Percentiles rank a stretch among this genome's conserved stretches.
These are phyloP conservation scores for Heliconius aoede DNA, from an alignment of 2,888 invertebrate species.

Conservation along the genomic window DNA sequence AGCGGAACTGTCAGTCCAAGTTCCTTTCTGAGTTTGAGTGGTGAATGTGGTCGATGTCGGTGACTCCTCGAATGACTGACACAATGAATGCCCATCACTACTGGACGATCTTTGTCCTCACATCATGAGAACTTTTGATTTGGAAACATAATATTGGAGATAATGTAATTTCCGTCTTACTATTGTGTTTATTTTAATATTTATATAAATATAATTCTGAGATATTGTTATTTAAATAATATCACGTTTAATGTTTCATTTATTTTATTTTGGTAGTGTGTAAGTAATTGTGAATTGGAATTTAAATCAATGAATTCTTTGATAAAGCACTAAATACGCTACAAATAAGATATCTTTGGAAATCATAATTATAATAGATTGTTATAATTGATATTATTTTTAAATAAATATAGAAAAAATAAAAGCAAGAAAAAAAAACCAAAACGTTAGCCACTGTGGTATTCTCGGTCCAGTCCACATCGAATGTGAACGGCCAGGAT, in stretches of 20 bases:
- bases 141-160: constrained; percentile 19
- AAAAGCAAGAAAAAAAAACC: not conserved
- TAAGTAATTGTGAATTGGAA: too few species aligned
- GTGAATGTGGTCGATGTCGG: constrained; percentile 41
- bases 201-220: not conserved
- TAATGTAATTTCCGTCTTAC: constrained; percentile 7
- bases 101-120: constrained; percentile 33
- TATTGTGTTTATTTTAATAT: not conserved
- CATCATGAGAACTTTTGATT: constrained; percentile 16
- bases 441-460: not conserved
- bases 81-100: constrained; percentile 45
- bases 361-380: too few species aligned
- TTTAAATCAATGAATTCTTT: too few species aligned
- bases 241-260: not conserved
- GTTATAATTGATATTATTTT: not conserved
- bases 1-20: constrained; percentile 32
- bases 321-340: too few species aligned
- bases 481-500: constrained; percentile 52
- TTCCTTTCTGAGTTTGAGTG: constrained; percentile 41
- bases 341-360: too few species aligned
- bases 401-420: not conserved
- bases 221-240: not conserved
- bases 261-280: too few species aligned
- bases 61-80: constrained; percentile 38
- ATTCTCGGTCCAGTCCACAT: constrained; percentile 37